A percentile compares a stretch with the other conserved stretches of the same genome.
Evolutionary conservation across 2,113 vertebrate genomes (phyloP).

Genomic region (Etia nguti): DNA sequence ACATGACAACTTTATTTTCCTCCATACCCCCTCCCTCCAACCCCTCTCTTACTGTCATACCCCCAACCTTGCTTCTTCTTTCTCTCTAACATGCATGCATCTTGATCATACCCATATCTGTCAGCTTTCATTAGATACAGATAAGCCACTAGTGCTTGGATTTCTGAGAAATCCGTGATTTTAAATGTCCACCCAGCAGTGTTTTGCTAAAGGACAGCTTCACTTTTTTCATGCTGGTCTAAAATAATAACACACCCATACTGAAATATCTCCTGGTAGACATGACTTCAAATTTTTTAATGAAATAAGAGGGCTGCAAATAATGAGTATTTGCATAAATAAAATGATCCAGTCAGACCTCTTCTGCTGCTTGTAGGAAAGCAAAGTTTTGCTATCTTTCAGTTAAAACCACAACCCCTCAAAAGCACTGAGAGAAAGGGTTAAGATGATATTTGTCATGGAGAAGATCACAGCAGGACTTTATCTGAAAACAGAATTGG

Average conservation of each 20-base stretch:
- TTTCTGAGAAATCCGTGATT: background rate
- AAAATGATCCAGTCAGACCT: background rate
- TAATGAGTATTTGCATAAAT: background rate
- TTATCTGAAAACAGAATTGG: background rate
- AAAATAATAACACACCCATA: background rate
- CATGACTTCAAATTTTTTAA: background rate
- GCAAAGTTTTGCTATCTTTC: background rate
- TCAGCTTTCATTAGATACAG: slow-evolving; percentile 54
- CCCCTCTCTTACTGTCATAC: background rate
- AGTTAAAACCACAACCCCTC: background rate
- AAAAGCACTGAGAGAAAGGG: background rate
- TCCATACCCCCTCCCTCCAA: background rate
- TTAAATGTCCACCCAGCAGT: background rate
- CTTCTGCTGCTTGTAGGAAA: background rate
- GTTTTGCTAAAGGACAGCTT: background rate
- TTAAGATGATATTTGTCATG: background rate
- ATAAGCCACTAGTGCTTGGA: background rate
- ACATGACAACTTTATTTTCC: slow-evolving; percentile 28
- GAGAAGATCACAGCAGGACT: background rate
- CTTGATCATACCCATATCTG: slow-evolving; percentile 58
- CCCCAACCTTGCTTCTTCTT: slow-evolving; percentile 2
- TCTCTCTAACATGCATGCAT: slow-evolving; percentile 44
- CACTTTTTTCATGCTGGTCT: background rate
- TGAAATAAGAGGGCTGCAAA: background rate
- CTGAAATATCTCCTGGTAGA: background rate